Base-by-base conservation (phyloP, 2,888 invertebrate genomes). In the Rotaria macrura region DNA sequence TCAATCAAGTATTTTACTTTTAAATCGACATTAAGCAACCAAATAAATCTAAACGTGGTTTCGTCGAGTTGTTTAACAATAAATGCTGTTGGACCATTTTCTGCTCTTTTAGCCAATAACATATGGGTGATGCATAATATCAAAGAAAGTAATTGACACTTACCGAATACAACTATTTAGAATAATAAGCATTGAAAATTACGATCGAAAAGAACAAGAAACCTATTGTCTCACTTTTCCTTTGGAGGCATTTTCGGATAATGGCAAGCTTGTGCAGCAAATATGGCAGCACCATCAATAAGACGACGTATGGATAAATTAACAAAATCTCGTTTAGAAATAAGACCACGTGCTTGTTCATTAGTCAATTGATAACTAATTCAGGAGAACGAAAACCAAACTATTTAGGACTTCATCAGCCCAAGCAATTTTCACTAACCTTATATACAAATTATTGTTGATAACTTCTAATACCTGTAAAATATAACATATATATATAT, bases 51-150 rank as follows among this genome's bases (percentile, higher is more conserved):
- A 54, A 52, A 83, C 6, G 49, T 54, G 23, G 84, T 38, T 23
- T 84, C 84, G 84, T 84, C 85, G 12, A 55, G 79, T 34, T 54
- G 0, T 55, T 79, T 54, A 43, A 85, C 25, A 38, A 85, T 43
- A 55, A 84, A 85, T 17, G 83, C 84, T 1, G 85, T 85, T 34
- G 84, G 84, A 52, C 85, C 85, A 55, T 85, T 85, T 47, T 85
- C 85, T 34, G 65, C 85, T 29, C 85, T 84, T 52, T 25, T 12
- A 72, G 6, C 25, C 2, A 54, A 43, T 14, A 83, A 34, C n/a
- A 9, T 6, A 83, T n/a, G 6, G 14, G 20, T 47, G 5, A 40
- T 49, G 3, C 12, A n/a, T n/a, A 65, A 55, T 38, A 52, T 34
- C 43, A 12, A 17, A 4, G 9, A 0, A 9, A 47, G 34, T 84